phyloP scores from a whole-genome alignment of 2,113 vertebrate species.

The Xyliphius kryptos region DNA sequence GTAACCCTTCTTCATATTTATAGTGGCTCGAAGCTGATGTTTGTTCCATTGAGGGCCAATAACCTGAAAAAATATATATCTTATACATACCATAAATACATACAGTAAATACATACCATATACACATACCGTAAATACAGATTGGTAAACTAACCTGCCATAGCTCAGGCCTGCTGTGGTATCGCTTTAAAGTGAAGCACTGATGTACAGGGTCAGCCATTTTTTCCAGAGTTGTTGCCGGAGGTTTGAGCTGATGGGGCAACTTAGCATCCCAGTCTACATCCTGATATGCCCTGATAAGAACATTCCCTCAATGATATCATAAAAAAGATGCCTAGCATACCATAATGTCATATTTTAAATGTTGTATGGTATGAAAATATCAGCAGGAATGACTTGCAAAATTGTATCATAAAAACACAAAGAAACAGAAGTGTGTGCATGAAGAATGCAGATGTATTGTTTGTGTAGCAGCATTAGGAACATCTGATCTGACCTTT shows the following conservation, averaged over 20 bases:
- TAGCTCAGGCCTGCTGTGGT: slow-evolving; percentile 49
- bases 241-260: slow-evolving; percentile 46
- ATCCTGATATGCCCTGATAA: slow-evolving; percentile 59
- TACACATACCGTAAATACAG: background rate
- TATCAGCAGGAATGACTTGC: no score
- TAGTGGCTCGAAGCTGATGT: slow-evolving; percentile 60
- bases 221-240: slow-evolving; percentile 52
- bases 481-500: slow-evolving; percentile 51
- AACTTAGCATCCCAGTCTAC: slow-evolving; percentile 60
- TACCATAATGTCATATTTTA: no score
- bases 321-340: background rate
- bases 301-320: slow-evolving; percentile 18
- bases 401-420: no score
- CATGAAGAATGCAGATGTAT: background rate
- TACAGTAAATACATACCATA: background rate
- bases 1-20: slow-evolving; percentile 49
- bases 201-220: slow-evolving; percentile 55
- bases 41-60: slow-evolving; percentile 63
- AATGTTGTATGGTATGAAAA: no score
- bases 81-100: no score
- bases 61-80: slow-evolving; percentile 44
- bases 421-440: no score
- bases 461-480: no score
- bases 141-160: slow-evolving; percentile 57
- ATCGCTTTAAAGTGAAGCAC: slow-evolving; percentile 51